A percentile compares a stretch with the other conserved stretches of the same genome.
Evolutionary conservation across 1,140 invertebrate genomes (phyloP).

Genomic region (Hermatobates lingyangjiaoensis): DNA sequence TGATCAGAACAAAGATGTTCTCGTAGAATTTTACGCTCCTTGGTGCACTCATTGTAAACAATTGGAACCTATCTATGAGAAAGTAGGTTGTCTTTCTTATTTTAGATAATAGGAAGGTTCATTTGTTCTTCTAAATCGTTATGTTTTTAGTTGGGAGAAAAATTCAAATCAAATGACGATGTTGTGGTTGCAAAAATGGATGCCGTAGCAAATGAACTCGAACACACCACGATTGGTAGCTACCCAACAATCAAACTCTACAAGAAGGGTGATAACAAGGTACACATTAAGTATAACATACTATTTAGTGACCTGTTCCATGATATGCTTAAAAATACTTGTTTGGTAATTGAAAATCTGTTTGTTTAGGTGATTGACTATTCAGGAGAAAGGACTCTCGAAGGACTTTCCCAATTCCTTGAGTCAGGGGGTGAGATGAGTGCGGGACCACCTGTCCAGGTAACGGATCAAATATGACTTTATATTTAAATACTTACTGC

Average conservation of each 20-base stretch:
- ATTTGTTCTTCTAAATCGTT: too few relatives aligned
- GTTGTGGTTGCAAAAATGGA: constrained; percentile 97
- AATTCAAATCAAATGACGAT: constrained; percentile 65
- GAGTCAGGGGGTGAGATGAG: constrained; percentile 46
- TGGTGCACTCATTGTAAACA: constrained; percentile 98
- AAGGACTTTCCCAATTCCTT: constrained; percentile 81
- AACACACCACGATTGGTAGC: constrained; percentile 80
- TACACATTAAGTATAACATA: constrained; percentile 22
- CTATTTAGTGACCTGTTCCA: neutral
- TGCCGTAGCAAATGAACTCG: constrained; percentile 90
- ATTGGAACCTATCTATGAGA: constrained; percentile 85
- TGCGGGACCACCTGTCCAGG: neutral
- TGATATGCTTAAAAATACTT: neutral
- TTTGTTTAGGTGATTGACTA: constrained; percentile 61
- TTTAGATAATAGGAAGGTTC: too few relatives aligned
- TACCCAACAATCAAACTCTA: constrained; percentile 96
- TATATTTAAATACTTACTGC: too few relatives aligned
- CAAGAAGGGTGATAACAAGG: constrained; percentile 79
- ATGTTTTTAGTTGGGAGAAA: constrained; percentile 67
- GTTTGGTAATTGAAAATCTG: neutral
- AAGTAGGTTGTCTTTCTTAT: constrained; percentile 22
- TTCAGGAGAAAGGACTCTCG: constrained; percentile 85
- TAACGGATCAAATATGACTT: too few relatives aligned
- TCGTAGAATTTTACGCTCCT: constrained; percentile 97
- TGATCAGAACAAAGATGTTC: constrained; percentile 75